Conservation (phyloP, 2,797 vertebrate genomes). For the Jordanella pulchra region DNA sequence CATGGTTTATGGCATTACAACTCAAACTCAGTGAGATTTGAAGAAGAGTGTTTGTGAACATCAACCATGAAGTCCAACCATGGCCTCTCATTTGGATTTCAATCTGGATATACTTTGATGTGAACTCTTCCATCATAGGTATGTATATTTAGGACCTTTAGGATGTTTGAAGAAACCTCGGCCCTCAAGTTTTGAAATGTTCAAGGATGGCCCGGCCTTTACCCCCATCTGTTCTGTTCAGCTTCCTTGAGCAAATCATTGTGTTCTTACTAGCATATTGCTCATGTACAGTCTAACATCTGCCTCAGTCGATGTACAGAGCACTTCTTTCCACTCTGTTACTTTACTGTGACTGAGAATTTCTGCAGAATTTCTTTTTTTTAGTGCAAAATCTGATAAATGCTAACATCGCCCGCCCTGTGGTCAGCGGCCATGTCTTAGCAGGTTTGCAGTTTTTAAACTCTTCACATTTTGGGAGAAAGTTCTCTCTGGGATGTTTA, state of each 20-base stretch:
- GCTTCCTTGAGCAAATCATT: background rate
- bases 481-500: no score
- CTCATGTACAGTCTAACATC: no score
- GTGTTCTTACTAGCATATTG: background rate
- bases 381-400: no score
- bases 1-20: background rate
- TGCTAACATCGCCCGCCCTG: no score
- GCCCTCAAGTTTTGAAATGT: no score
- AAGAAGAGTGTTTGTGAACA: background rate
- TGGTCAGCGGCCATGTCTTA: background rate
- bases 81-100: background rate
- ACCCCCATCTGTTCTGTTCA: background rate
- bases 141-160: background rate
- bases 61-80: no score
- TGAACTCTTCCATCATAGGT: background rate
- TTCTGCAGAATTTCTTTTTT: no score
- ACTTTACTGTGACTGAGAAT: no score
- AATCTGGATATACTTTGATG: background rate
- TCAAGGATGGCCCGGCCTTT: no score
- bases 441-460: background rate
- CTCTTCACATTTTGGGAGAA: background rate
- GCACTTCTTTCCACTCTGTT: no score
- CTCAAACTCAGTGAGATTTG: background rate
- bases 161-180: background rate
- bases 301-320: no score